Percentiles rank a stretch among this genome's conserved stretches.
These are phyloP conservation scores for Polydrusus pterygomalis DNA, from an alignment of 2,888 invertebrate species.

Conservation along the genomic window DNA sequence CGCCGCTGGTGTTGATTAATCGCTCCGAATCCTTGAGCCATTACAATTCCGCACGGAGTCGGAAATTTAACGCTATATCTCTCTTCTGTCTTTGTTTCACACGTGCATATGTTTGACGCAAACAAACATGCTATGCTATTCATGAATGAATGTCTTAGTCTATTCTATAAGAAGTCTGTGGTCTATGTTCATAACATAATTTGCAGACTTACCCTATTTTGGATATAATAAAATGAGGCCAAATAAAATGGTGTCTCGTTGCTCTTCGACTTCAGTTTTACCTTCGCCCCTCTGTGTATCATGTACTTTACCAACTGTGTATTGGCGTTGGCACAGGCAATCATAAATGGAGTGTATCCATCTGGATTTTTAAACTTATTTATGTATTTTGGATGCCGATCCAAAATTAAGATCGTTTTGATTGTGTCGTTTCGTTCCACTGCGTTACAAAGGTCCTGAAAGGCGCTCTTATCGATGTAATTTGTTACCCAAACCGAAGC, in stretches of 20 bases:
- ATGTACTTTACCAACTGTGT: constrained; percentile 64
- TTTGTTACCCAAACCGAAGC: constrained; percentile 10
- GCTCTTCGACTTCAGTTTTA: constrained; percentile 60
- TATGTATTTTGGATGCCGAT: constrained; percentile 58
- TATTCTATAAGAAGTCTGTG: too few relatives aligned
- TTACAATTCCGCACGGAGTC: too few relatives aligned
- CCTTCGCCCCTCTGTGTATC: constrained; percentile 63
- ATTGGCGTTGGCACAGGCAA: constrained; percentile 65
- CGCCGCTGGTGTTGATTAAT: too few relatives aligned
- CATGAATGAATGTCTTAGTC: too few relatives aligned
- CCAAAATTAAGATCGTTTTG: constrained; percentile 56
- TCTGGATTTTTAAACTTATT: constrained; percentile 57
- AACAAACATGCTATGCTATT: too few relatives aligned
- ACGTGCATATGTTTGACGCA: too few relatives aligned
- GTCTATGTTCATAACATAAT: too few relatives aligned
- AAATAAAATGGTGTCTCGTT: constrained; percentile 66
- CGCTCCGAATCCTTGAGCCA: too few relatives aligned
- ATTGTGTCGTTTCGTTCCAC: constrained; percentile 55
- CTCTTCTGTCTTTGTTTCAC: too few relatives aligned
- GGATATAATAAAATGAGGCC: constrained; percentile 63
- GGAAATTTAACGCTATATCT: too few relatives aligned
- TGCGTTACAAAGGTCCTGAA: constrained; percentile 51
- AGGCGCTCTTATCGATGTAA: constrained; percentile 8
- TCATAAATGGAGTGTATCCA: constrained; percentile 62
- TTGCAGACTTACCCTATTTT: constrained; percentile 52